Percentiles rank a stretch among this genome's conserved stretches.
These are phyloP conservation scores for Amazonetta brasiliensis DNA, from an alignment of 2,797 vertebrate genomes.

Conservation along the genomic window DNA sequence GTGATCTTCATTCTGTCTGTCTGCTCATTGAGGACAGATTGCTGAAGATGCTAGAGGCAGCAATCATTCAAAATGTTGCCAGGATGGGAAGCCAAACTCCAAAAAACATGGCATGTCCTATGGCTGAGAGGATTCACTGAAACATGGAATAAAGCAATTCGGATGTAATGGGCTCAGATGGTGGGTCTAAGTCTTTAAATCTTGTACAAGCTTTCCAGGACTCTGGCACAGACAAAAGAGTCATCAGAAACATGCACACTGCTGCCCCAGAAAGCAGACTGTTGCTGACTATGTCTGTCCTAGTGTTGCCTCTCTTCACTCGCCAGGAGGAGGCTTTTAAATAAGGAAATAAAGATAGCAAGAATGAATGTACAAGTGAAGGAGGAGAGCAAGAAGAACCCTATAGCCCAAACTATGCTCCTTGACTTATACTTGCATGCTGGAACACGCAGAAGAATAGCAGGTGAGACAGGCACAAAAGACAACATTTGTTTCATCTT, in stretches of 20 bases:
- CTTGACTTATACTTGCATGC: background rate
- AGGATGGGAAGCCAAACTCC: background rate
- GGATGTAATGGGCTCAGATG: background rate
- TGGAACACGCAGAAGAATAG: background rate
- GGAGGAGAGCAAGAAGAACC: background rate
- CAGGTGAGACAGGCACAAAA: background rate
- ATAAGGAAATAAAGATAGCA: background rate
- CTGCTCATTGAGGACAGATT: background rate
- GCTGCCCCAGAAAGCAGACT: background rate
- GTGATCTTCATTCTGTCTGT: background rate
- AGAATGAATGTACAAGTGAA: background rate
- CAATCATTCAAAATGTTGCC: fast-evolving
- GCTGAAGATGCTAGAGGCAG: background rate
- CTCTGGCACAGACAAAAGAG: background rate
- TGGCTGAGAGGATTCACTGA: background rate
- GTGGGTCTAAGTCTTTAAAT: background rate
- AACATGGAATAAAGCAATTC: background rate
- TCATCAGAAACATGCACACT: background rate
- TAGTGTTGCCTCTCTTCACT: background rate
- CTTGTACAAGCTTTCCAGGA: background rate
- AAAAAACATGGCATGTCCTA: background rate
- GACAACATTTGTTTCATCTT: background rate
- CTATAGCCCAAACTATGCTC: background rate
- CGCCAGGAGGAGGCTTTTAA: background rate
- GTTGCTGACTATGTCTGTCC: background rate